Evolutionary conservation across 2,888 invertebrate species (phyloP), one percentile per base, ranked within the genome.

Genomic region (Cistogaster globosa): DNA sequence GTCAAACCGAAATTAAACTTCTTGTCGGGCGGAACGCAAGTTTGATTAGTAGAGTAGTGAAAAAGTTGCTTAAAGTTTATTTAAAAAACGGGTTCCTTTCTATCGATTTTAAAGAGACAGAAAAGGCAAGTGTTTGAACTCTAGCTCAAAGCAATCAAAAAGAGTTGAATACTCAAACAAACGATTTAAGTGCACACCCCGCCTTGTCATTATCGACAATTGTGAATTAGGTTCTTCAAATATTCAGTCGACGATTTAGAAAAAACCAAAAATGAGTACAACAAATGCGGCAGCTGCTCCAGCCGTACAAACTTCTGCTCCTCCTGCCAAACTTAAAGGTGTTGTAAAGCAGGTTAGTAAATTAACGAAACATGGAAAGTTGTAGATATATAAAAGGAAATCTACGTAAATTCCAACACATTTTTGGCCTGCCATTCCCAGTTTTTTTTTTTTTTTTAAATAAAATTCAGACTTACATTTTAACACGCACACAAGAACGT

Each of bases 261-360:
- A 86, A 42, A 86, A 83, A 87, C 84, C 86, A 87, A 88, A 89
- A 88, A 90, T 89, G 90, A 89, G 89, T 90, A 86, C 89, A 86
- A 85, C 90, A 90, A 87, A 86, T 81, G 88, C 90, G 87, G 89
- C 92, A 90, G 90, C 89, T 88, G 89, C 89, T 87, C 87, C 90
- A 89, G 88, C 91, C 85, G 89, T 90, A 88, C 89, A 89, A 81
- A 87, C 87, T n/a, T 88, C 89, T 71, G 88, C 91, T 78, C 88
- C 90, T 86, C 87, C 88, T 88, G 89, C 86, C 45, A 86, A 84
- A 82, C 88, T 90, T 63, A 90, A 89, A 86, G 92, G 92, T 86
- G 89, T 92, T 87, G 92, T 92, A 42, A 92, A 92, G 88, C 92
- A 92, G 90, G 92, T 92, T 90, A 91, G 91, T 88, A 36, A 12